Conservation (phyloP, 2,113 vertebrate species). For the Larimichthys polyactis region DNA sequence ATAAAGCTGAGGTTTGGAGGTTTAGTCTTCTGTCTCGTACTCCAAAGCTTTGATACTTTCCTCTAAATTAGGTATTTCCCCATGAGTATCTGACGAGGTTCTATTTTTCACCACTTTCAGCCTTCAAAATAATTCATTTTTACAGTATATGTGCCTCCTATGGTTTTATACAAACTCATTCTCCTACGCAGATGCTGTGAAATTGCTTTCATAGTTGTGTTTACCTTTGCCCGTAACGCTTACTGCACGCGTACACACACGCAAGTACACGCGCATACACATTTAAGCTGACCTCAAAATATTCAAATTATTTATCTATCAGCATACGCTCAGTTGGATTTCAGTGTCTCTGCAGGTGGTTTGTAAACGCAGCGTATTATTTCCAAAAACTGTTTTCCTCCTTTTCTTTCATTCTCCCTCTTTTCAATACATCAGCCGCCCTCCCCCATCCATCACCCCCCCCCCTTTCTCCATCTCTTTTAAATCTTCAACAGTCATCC, state of each 20-base stretch:
- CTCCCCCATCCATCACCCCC: background rate
- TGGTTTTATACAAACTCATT: slow-evolving; percentile 54
- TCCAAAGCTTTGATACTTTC: slow-evolving; percentile 13
- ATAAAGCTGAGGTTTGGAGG: background rate
- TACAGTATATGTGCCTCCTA: slow-evolving; percentile 20
- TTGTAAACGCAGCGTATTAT: slow-evolving; percentile 14
- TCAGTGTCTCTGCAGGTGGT: slow-evolving; percentile 40
- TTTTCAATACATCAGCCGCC: background rate
- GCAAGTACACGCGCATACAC: background rate
- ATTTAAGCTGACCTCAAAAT: background rate
- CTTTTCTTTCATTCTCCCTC: slow-evolving; percentile 3
- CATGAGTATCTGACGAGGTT: background rate
- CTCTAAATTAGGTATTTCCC: slow-evolving; percentile 15
- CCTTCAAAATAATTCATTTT: slow-evolving; percentile 34
- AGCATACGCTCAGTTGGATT: background rate
- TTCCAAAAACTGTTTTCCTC: slow-evolving; percentile 10
- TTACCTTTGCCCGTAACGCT: slow-evolving; percentile 42
- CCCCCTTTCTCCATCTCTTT: slow-evolving; percentile 6
- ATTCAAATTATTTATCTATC: slow-evolving; percentile 11
- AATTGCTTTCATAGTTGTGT: slow-evolving; percentile 65
- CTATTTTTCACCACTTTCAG: background rate
- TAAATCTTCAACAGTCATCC: slow-evolving; percentile 29
- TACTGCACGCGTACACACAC: background rate
- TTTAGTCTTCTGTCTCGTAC: slow-evolving; percentile 1
- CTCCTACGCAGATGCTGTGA: slow-evolving; percentile 65